Percentiles rank a stretch among this genome's conserved stretches.
These are phyloP conservation scores for Urocyon cinereoargenteus DNA, from an alignment of 2,797 vertebrate species.

Conservation along the genomic window DNA sequence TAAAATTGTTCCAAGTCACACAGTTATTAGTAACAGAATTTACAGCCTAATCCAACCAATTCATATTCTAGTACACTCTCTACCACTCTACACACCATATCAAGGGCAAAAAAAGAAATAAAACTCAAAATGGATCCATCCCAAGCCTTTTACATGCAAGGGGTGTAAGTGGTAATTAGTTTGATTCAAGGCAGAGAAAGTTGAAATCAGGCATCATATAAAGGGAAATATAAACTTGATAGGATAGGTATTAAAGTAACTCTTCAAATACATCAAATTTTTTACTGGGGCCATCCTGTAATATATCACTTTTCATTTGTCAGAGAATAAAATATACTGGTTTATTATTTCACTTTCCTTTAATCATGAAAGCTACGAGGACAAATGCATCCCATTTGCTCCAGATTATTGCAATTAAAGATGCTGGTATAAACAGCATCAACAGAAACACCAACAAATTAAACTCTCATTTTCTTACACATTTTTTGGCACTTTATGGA, in stretches of 20 bases:
- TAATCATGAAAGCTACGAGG: background rate
- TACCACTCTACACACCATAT: background rate
- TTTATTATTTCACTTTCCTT: background rate
- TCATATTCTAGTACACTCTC: background rate
- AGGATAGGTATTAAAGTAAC: background rate
- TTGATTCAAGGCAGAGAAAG: background rate
- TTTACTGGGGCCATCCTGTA: background rate
- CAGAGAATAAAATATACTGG: background rate
- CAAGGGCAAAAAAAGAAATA: background rate
- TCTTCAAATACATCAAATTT: background rate
- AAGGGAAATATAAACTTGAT: background rate
- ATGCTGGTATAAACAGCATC: accelerated
- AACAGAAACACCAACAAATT: background rate
- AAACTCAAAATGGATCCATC: background rate
- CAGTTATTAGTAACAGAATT: background rate
- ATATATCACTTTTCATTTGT: background rate
- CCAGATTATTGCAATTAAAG: background rate
- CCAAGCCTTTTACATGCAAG: background rate
- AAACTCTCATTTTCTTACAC: background rate
- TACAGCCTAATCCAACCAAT: background rate
- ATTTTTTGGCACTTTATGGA: background rate
- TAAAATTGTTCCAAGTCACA: background rate
- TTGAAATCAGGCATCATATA: background rate
- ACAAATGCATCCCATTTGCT: background rate
- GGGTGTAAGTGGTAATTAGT: background rate